Percentiles rank a stretch among this genome's conserved stretches.
These are phyloP conservation scores for Amphipoea lucens DNA, from an alignment of 2,888 invertebrate genomes.

Conservation along the genomic window DNA sequence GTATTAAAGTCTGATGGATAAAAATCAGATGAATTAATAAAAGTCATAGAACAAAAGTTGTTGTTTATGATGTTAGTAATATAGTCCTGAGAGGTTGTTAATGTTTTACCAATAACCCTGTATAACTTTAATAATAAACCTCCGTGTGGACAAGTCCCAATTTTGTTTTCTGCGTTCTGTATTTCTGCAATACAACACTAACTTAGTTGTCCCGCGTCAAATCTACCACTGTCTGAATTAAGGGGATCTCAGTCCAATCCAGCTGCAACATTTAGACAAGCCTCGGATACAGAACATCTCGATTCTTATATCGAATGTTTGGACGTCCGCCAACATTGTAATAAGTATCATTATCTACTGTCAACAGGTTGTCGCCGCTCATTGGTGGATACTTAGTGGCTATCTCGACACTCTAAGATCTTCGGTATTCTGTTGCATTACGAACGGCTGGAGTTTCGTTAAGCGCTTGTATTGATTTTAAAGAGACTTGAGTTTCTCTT, in stretches of 20 bases:
- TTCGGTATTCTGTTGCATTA: background rate
- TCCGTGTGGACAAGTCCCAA: background rate
- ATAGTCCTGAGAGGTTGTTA: no score
- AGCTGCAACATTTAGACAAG: constrained; percentile 24
- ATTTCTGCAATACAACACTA: background rate
- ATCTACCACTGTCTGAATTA: background rate
- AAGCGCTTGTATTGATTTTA: constrained; percentile 4
- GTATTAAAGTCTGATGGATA: no score
- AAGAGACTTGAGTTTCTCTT: background rate
- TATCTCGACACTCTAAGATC: constrained; percentile 28
- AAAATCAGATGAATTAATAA: no score
- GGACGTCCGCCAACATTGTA: constrained; percentile 45
- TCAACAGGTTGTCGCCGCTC: constrained; percentile 62
- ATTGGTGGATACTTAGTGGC: constrained; percentile 42
- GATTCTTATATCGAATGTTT: constrained; percentile 46
- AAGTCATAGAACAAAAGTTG: no score
- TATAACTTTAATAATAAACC: background rate
- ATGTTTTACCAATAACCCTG: no score
- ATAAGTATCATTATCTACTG: constrained; percentile 46
- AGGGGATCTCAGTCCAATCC: background rate
- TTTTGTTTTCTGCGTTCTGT: background rate
- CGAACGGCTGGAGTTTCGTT: constrained; percentile 1
- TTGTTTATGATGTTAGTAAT: no score
- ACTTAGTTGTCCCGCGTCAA: background rate
- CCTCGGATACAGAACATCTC: constrained; percentile 31